These are phyloP conservation scores for Xiphias gladius DNA, from an alignment of 2,113 vertebrate genomes.

Conservation along the genomic window DNA sequence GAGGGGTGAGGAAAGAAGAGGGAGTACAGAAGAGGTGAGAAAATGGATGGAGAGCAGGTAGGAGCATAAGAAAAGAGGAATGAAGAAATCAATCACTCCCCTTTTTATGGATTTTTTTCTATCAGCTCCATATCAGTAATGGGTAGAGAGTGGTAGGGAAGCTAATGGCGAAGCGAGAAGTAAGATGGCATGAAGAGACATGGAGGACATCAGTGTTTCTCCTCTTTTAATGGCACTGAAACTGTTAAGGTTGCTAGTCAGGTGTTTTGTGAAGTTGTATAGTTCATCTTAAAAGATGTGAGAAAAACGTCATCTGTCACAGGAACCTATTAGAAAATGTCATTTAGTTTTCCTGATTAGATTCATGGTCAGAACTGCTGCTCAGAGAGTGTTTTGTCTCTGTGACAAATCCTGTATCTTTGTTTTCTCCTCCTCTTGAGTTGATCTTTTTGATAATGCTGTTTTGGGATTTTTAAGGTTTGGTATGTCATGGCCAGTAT, in stretches of 20 bases:
- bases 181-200: slow-evolving; percentile 17
- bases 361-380: slow-evolving; percentile 27
- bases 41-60: slow-evolving; percentile 19
- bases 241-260: background rate
- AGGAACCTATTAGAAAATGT: background rate
- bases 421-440: slow-evolving; percentile 22
- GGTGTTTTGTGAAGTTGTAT: background rate
- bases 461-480: slow-evolving; percentile 13
- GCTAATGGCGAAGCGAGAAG: slow-evolving; percentile 51
- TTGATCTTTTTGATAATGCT: slow-evolving; percentile 13
- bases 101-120: slow-evolving; percentile 21
- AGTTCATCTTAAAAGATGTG: background rate
- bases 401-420: background rate
- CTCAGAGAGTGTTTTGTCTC: background rate
- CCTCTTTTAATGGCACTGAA: slow-evolving; percentile 5
- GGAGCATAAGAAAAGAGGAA: background rate
- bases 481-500: background rate
- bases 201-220: slow-evolving; percentile 51
- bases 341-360: slow-evolving; percentile 25
- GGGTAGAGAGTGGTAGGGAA: slow-evolving; percentile 45
- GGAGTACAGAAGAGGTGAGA: background rate
- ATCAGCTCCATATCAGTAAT: slow-evolving; percentile 50
- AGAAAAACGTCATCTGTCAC: background rate
- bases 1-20: background rate
- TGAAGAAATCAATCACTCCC: slow-evolving; percentile 22